Base-by-base conservation (phyloP, 2,113 vertebrate species). In the Vireo altiloquus region DNA sequence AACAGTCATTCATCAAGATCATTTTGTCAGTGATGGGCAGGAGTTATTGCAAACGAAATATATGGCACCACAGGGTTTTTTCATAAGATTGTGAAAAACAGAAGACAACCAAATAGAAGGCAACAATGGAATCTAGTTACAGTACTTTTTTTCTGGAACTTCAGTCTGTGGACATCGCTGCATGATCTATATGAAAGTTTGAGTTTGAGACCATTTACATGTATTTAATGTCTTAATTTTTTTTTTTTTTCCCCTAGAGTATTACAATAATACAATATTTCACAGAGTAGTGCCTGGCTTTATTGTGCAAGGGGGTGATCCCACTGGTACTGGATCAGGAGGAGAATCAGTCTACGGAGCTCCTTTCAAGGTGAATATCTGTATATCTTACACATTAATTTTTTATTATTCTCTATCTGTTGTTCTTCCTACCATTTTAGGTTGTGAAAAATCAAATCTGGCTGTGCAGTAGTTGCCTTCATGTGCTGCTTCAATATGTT, bases 251-350 rank as follows among this genome's bases (percentile, higher is more conserved):
- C 18, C 8, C 33, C 83, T n/a, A 99, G 99, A 98, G 53, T 99
- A 99, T 97, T 99, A 99, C 59, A 98, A 99, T 92, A 99, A 99
- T 49, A 99, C 99, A 54, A 81, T 99, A 95, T 99, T 99, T 97
- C 99, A 99, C 90, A 97, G 99, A 90, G 99, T 99, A 94, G 99
- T 99, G 12, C 99, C 97, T 49, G 99, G 99, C 4, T 99, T 99
- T 96, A 99, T 99, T 85, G 97, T 99, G 50, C 99, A 99, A 96
- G 99, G 99, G 3, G 99, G 99, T 66, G 99, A 99, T 96, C 99
- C 99, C 27, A 99, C 99, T 50, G 99, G 99, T 64, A 99, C 98
- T 15, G 99, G 99, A 25, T 89, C 96, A n/a, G 99, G 99, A 19
- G 99, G 99, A 92, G 99, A 99, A 44, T 99, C 99, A 14, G 85